Conservation (phyloP, 2,797 vertebrate genomes). For the Sebastes vulpes region DNA sequence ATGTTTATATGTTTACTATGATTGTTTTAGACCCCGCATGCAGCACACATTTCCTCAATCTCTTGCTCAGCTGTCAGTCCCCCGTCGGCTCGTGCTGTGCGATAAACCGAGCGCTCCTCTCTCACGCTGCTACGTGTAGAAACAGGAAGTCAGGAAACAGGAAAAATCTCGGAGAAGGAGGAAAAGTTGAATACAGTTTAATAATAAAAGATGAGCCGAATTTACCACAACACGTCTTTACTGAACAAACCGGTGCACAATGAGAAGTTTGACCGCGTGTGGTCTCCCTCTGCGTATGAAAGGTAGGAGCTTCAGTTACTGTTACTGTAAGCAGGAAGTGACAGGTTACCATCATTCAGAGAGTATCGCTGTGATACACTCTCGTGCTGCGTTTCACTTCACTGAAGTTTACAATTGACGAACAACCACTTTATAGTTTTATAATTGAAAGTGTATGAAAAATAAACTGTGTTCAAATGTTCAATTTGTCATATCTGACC, state of each 20-base stretch:
- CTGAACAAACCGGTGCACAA: constrained; percentile 87
- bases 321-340: background rate
- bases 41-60: background rate
- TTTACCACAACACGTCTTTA: constrained; percentile 86
- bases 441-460: background rate
- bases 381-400: too few species aligned
- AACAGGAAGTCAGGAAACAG: constrained; percentile 70
- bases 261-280: constrained; percentile 73
- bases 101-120: constrained; percentile 49
- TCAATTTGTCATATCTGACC: background rate
- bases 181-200: background rate
- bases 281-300: constrained; percentile 81
- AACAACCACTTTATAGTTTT: background rate
- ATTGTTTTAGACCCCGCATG: background rate
- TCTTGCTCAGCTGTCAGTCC: background rate
- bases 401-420: background rate
- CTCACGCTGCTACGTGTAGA: background rate
- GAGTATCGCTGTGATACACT: too few species aligned
- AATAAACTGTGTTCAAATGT: background rate
- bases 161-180: constrained; percentile 11
- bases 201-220: constrained; percentile 86
- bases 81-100: background rate
- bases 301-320: constrained; percentile 38
- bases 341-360: background rate
- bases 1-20: background rate